These are phyloP conservation scores for Vimba vimba DNA, from an alignment of 2,113 vertebrate species.

Conservation along the genomic window DNA sequence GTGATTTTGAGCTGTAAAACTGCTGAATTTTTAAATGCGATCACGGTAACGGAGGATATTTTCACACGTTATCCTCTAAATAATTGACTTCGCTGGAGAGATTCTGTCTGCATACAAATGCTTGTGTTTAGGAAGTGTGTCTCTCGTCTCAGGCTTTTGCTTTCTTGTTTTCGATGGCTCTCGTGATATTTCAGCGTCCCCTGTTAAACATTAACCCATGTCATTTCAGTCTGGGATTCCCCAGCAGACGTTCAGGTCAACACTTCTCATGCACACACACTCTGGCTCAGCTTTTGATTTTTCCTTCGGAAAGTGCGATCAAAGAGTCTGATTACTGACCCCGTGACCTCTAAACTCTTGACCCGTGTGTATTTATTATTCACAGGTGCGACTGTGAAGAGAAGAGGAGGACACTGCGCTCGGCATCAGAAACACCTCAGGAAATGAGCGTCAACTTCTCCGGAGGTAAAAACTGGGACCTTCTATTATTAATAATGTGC, in stretches of 20 bases:
- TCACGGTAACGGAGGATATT: background rate
- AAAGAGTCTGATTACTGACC: conserved; percentile 12
- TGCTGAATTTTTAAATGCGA: background rate
- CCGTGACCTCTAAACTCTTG: conserved; percentile 1
- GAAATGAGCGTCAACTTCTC: conserved; percentile 61
- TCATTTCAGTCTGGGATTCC: conserved; percentile 36
- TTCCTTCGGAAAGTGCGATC: conserved; percentile 43
- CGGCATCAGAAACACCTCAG: conserved; percentile 18
- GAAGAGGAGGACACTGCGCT: conserved; percentile 16
- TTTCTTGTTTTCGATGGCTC: background rate
- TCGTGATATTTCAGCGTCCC: background rate
- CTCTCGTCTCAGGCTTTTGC: background rate
- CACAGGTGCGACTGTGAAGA: conserved; percentile 64
- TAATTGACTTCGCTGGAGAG: background rate
- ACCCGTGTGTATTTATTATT: conserved; percentile 39
- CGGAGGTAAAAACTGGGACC: conserved; percentile 57
- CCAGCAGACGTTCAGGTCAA: conserved; percentile 18
- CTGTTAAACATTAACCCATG: conserved; percentile 5
- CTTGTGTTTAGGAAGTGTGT: background rate
- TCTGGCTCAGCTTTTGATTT: background rate
- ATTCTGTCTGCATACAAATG: background rate
- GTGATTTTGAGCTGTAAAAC: background rate
- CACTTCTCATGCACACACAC: background rate
- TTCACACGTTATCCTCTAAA: conserved; percentile 12
- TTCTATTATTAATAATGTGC: background rate